Percentiles rank a stretch among this genome's conserved stretches.
These are phyloP conservation scores for Trichonephila clavata DNA, from an alignment of 1,140 invertebrate genomes.

Conservation along the genomic window DNA sequence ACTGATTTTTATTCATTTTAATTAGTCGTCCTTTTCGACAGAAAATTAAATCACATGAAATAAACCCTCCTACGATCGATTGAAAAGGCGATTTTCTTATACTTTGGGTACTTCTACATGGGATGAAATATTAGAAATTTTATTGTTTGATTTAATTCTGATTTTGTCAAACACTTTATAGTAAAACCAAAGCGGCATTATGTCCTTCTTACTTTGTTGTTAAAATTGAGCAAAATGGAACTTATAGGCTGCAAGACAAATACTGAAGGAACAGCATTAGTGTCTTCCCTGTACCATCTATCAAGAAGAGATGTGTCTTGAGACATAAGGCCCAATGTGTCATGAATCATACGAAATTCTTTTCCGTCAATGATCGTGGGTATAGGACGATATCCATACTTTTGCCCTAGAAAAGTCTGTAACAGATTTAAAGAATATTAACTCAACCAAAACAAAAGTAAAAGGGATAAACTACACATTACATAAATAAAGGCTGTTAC, in stretches of 20 bases:
- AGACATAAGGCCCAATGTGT: slow-evolving; percentile 89
- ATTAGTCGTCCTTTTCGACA: no score
- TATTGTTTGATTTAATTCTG: background rate
- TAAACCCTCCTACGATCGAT: no score
- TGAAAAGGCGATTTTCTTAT: no score
- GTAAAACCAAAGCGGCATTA: background rate
- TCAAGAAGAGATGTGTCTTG: slow-evolving; percentile 91
- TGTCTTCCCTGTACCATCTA: slow-evolving; percentile 97
- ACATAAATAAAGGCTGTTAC: no score
- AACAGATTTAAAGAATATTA: slow-evolving; percentile 50
- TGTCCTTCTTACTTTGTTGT: slow-evolving; percentile 91
- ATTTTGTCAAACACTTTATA: background rate
- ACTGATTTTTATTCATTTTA: no score
- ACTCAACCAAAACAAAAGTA: background rate
- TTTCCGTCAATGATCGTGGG: slow-evolving; percentile 96
- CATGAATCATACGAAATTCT: slow-evolving; percentile 93
- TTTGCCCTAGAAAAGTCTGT: slow-evolving; percentile 96
- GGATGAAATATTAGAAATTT: background rate
- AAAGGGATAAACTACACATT: no score
- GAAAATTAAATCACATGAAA: no score
- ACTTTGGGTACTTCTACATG: no score
- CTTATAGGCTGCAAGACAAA: slow-evolving; percentile 98
- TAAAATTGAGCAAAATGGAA: slow-evolving; percentile 97
- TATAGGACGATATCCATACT: slow-evolving; percentile 98
- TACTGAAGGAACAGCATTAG: slow-evolving; percentile 94